A percentile compares a stretch with the other conserved stretches of the same genome.
Evolutionary conservation across 1,140 invertebrate species (phyloP).

Genomic region (Campoletis sonorensis): DNA sequence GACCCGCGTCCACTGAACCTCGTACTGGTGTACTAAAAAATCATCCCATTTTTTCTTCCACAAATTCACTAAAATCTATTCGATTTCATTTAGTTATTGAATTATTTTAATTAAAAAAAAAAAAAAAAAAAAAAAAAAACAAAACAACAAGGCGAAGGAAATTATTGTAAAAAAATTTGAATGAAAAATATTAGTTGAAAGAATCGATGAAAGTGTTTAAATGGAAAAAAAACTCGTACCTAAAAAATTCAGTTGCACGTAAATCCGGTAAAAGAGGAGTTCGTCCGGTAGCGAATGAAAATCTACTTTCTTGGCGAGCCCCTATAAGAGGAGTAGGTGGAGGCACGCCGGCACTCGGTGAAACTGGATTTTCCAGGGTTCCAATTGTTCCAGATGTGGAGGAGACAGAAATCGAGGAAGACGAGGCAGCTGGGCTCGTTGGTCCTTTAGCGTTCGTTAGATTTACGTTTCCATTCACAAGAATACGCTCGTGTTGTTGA

Average conservation of each 20-base stretch:
- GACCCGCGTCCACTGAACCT: slow-evolving; percentile 74
- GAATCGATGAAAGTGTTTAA: neutral
- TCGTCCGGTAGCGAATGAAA: slow-evolving; percentile 73
- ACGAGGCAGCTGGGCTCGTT: slow-evolving; percentile 21
- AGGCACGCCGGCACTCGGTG: slow-evolving; percentile 54
- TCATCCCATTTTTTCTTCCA: neutral
- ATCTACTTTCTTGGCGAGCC: slow-evolving; percentile 69
- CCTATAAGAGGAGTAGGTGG: slow-evolving; percentile 66
- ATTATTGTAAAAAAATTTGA: too few species aligned
- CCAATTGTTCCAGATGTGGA: slow-evolving; percentile 25
- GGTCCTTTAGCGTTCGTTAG: slow-evolving; percentile 38
- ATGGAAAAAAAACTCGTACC: slow-evolving; percentile 66
- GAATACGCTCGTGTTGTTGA: slow-evolving; percentile 2
- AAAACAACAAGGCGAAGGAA: too few species aligned
- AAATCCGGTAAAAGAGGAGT: slow-evolving; percentile 79
- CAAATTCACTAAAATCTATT: neutral
- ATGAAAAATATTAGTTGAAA: too few species aligned
- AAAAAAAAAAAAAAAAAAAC: too few species aligned
- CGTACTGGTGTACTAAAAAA: slow-evolving; percentile 71
- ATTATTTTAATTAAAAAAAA: too few species aligned
- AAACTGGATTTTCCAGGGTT: slow-evolving; percentile 30
- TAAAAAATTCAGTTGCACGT: slow-evolving; percentile 79
- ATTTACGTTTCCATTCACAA: slow-evolving; percentile 37
- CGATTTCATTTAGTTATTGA: neutral
- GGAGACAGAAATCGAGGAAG: slow-evolving; percentile 20